Conservation (phyloP, 2,113 vertebrate genomes). For the Trogon melanurus region DNA sequence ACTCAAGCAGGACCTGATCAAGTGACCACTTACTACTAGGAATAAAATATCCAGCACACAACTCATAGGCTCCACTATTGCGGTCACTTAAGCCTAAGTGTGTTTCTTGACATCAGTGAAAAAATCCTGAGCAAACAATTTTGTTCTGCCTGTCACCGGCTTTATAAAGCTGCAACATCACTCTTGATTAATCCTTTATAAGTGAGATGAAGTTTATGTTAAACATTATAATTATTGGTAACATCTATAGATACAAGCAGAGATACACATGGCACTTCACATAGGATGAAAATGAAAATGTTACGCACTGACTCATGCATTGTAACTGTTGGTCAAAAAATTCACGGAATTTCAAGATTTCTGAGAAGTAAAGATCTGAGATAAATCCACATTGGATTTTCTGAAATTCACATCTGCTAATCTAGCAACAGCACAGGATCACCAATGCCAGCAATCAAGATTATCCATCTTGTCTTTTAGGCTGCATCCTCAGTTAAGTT, state of each 20-base stretch:
- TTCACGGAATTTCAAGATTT: neutral
- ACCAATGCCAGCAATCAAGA: neutral
- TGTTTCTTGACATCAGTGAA: neutral
- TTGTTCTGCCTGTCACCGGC: neutral
- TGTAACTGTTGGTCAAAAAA: neutral
- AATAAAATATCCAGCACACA: neutral
- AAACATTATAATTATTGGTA: neutral
- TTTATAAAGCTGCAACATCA: neutral
- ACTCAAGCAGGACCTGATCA: neutral
- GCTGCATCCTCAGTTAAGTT: neutral
- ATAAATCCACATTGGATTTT: neutral
- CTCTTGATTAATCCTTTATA: neutral
- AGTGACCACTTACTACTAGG: neutral
- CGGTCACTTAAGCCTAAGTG: neutral
- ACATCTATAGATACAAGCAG: neutral
- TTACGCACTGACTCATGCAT: neutral
- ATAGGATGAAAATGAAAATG: neutral
- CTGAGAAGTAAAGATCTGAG: neutral
- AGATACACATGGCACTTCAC: neutral
- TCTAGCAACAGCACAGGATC: neutral
- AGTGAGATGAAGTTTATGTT: neutral
- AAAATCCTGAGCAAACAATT: neutral
- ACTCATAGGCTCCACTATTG: neutral
- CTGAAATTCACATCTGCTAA: neutral
- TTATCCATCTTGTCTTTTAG: neutral